phyloP scores from a whole-genome alignment of 1,140 invertebrate genomes.

The Maniola jurtina region DNA sequence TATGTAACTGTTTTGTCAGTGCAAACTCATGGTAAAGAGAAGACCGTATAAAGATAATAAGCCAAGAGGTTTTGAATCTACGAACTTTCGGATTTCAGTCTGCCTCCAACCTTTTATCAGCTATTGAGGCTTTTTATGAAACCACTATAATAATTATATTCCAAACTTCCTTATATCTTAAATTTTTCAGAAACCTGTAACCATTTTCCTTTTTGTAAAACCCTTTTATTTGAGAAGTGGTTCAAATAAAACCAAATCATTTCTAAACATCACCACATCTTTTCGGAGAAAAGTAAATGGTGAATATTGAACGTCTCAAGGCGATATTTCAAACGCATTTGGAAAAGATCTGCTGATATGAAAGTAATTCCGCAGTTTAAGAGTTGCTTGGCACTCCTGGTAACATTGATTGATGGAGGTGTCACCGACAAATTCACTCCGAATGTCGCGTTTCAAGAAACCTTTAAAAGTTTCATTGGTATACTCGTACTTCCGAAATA shows the following conservation, averaged over 20 bases:
- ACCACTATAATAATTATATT: no score
- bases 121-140: no score
- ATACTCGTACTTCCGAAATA: neutral
- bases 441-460: conserved; percentile 45
- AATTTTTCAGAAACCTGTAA: no score
- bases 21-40: no score
- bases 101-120: no score
- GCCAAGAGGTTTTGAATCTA: no score
- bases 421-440: conserved; percentile 59
- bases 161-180: no score
- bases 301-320: conserved; percentile 27
- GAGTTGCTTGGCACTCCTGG: conserved; percentile 46
- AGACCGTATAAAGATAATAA: no score
- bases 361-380: conserved; percentile 67
- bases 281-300: conserved; percentile 10
- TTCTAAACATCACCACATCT: conserved; percentile 25
- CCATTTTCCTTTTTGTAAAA: no score
- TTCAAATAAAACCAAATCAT: neutral
- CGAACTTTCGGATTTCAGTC: no score
- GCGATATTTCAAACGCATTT: conserved; percentile 62
- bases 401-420: conserved; percentile 61
- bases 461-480: conserved; percentile 19
- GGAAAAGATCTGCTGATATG: conserved; percentile 61
- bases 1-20: no score
- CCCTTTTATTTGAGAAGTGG: no score